Evolutionary conservation across 2,888 invertebrate species (phyloP), one percentile per base, ranked within the genome.

Genomic region (Cremastobaeus sp.): DNA sequence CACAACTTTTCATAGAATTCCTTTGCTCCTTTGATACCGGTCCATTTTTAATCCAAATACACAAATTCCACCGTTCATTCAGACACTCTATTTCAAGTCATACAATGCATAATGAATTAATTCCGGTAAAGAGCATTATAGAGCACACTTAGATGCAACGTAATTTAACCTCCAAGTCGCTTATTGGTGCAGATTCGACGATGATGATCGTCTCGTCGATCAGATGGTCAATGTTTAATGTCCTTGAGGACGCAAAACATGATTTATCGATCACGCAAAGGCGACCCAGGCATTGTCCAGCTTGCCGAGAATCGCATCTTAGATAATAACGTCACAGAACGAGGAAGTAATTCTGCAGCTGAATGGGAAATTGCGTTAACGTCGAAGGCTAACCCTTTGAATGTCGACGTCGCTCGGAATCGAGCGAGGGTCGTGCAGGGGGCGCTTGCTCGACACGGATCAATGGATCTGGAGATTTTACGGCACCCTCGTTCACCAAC

Each of bases 381-480:
- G 69, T 52, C 68, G 65, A 74, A 65, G 65, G 66, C 60, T 66
- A 73, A 77, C 79, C 75, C 78, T 82, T 82, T 81, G 82, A 81
- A 77, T 75, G 69, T 55, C 66, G 74, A 72, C 75, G 74, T 70
- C 74, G 75, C 57, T 57, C 28, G 52, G 71, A 68, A 68, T 52
- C 75, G 28, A 72, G 55, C 69, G 73, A 74, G 74, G 76, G 77
- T 77, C 76, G 74, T 47, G 69, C 54, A 52, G 59, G 59, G 72
- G 65, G 65, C 37, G 72, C 73, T 66, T 45, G 50, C 54, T 52
- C 20, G 66, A 60, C 75, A 68, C 62, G 75, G 76, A 79, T 80
- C 79, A 78, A 81, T 79, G 79, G 72, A 77, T 82, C 79, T 69
- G 75, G 68, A 70, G 75, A 69, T 74, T 69, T 72, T 69, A 77